Base-by-base conservation (phyloP, 2,113 vertebrate genomes). In the Myodes glareolus region DNA sequence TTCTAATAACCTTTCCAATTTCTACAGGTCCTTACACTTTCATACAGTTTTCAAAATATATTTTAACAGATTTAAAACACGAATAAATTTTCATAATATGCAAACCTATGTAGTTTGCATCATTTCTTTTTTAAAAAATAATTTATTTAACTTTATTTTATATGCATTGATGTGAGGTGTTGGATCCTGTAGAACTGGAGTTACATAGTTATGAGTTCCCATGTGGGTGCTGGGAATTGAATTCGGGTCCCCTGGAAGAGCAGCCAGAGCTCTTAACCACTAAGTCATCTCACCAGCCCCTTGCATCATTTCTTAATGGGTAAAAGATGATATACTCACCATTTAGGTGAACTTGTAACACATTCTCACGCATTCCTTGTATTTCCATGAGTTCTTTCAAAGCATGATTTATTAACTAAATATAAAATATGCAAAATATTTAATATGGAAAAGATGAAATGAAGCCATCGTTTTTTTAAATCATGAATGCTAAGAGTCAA, bases 311-410 rank as follows among this genome's bases (percentile, higher is more conserved):
- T 95, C 16, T 84, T 52, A 92, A 23, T 55, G 8, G 21, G 45
- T 93, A 97, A 95, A 81, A 11, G 23, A 39, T n/a, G 23, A 17
- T 36, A 88, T 0, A 98, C 98, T 99, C 98, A 99, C 99, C 99
- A 90, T 99, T 99, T 96, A 99, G 98, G 14, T 99, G 99, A 97
- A 99, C 99, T 97, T 99, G 98, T 63, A 99, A 97, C 58, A 99
- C 97, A 96, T 99, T 99, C 77, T 98, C 99, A 97, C 97, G 98
- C 6, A 98, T 98, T 65, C 99, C 98, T 72, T 98, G 98, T 70
- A 98, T 97, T 97, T 98, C 97, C 89, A 97, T 98, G 76, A 99
- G 98, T 47, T 99, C 99, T 95, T 99, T 99, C 91, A 99, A 98
- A 89, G 98, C 99, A 42, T 98, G 98, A 87, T 98, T 99, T 95